A percentile compares a stretch with the other conserved stretches of the same genome.
These are phyloP conservation scores for Pristionchus mayeri DNA, from an alignment of 2,888 invertebrate genomes.

Conservation along the genomic window DNA sequence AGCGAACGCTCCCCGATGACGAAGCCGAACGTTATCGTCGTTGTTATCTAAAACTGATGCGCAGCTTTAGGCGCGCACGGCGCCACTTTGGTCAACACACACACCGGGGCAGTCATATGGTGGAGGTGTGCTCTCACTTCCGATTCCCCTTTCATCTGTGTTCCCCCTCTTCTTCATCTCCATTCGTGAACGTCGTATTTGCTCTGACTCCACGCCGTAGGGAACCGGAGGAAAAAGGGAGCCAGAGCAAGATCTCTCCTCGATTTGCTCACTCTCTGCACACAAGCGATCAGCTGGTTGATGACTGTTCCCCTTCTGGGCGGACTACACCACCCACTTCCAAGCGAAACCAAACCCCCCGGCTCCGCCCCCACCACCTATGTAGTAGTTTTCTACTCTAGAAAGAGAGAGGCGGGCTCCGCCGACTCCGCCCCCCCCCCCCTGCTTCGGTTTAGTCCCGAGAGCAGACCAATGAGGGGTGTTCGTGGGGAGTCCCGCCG, in stretches of 20 bases:
- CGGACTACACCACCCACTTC: constrained; percentile 3
- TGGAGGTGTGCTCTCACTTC: no score
- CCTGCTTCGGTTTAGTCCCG: not conserved
- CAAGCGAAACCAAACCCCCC: not conserved
- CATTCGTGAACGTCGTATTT: constrained; percentile 2
- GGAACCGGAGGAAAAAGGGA: not conserved
- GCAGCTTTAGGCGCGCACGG: not conserved
- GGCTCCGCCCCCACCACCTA: constrained; percentile 5
- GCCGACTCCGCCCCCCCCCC: not conserved
- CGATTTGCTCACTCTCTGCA: not conserved
- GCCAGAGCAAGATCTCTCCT: not conserved
- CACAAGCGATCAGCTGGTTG: constrained; percentile 25
- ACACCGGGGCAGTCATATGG: constrained; percentile 9
- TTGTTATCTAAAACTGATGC: not conserved
- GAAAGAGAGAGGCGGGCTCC: constrained; percentile 26
- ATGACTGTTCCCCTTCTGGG: not conserved
- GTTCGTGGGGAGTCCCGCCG: not conserved
- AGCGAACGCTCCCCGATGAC: not conserved
- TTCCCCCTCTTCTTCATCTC: not conserved
- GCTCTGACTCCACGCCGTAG: constrained; percentile 28
- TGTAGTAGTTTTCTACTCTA: not conserved
- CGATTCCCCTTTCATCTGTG: not conserved
- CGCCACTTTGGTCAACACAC: constrained; percentile 20
- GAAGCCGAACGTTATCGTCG: not conserved
- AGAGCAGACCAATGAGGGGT: not conserved